Percentiles rank a stretch among this genome's conserved stretches.
Evolutionary conservation across 2,797 vertebrate genomes (phyloP).

Genomic region (Neomorphus geoffroyi): DNA sequence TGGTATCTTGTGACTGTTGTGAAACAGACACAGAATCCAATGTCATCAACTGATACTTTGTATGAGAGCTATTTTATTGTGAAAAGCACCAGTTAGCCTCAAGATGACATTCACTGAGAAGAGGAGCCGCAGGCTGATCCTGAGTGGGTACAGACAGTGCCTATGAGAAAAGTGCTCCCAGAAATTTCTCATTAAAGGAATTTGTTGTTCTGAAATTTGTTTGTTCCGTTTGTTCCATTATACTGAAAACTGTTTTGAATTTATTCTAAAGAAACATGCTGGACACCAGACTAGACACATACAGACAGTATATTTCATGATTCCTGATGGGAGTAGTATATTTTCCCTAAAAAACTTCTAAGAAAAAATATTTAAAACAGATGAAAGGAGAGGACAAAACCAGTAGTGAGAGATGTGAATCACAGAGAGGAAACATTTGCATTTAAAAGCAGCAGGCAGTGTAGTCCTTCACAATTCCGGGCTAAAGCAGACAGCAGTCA

Average conservation of each 20-base stretch:
- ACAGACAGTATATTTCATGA: not conserved
- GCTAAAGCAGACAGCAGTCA: not conserved
- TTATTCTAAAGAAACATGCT: not conserved
- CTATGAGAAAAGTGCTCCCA: not conserved
- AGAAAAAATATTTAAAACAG: slow-evolving; percentile 17
- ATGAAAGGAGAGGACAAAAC: slow-evolving; percentile 40
- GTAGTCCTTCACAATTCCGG: not conserved
- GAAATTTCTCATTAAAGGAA: not conserved
- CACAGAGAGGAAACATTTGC: slow-evolving; percentile 38
- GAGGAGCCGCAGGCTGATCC: not conserved
- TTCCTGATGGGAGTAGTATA: not conserved
- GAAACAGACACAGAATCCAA: not conserved
- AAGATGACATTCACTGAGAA: not conserved
- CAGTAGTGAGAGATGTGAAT: slow-evolving; percentile 25
- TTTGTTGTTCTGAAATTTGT: not conserved
- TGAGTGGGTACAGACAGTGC: not conserved
- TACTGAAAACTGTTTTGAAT: slow-evolving; percentile 9
- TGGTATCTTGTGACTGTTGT: fast-evolving
- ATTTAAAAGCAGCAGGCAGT: slow-evolving; percentile 48
- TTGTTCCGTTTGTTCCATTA: not conserved
- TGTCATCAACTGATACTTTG: not conserved
- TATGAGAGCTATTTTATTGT: not conserved
- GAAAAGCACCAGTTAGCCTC: not conserved
- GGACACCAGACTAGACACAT: not conserved
- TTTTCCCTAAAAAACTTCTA: not conserved